A percentile compares a stretch with the other conserved stretches of the same genome.
phyloP scores from a whole-genome alignment of 2,797 vertebrate species.

The Setipinna tenuifilis region DNA sequence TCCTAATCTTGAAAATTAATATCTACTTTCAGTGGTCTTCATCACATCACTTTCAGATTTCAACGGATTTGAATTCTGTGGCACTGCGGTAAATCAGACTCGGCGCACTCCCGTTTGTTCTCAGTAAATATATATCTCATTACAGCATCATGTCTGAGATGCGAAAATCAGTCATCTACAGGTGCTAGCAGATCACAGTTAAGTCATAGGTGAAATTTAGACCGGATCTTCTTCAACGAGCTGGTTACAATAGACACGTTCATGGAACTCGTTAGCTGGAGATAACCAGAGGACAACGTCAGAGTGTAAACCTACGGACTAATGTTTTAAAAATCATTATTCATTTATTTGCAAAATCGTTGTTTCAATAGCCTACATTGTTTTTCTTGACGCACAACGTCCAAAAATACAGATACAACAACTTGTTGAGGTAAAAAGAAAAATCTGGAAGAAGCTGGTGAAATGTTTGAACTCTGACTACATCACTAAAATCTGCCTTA shows the following conservation, averaged over 20 bases:
- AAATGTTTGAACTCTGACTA: too few relatives aligned
- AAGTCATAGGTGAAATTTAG: not conserved
- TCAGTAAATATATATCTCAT: conserved; percentile 33
- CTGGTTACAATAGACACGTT: conserved; percentile 13
- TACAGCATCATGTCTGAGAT: conserved; percentile 14
- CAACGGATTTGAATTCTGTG: conserved; percentile 40
- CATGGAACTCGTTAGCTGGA: not conserved
- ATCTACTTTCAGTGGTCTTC: not conserved
- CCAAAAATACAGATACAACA: not conserved
- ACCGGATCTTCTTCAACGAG: not conserved
- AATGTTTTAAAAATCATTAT: not conserved
- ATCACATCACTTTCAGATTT: conserved; percentile 33
- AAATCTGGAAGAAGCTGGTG: not conserved
- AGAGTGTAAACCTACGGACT: not conserved
- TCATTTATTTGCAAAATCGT: not conserved
- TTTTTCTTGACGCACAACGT: not conserved
- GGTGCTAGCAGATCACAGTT: conserved; percentile 43
- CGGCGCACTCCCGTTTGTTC: conserved; percentile 36
- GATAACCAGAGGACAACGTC: not conserved
- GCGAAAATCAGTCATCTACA: conserved; percentile 43
- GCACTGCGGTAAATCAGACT: conserved; percentile 55
- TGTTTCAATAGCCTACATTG: not conserved
- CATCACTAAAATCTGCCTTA: too few relatives aligned
- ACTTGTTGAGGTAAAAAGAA: not conserved
- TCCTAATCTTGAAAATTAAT: not conserved